Percentiles rank a stretch among this genome's conserved stretches.
These are phyloP conservation scores for Agrochola litura DNA, from an alignment of 2,888 invertebrate species.

Conservation along the genomic window DNA sequence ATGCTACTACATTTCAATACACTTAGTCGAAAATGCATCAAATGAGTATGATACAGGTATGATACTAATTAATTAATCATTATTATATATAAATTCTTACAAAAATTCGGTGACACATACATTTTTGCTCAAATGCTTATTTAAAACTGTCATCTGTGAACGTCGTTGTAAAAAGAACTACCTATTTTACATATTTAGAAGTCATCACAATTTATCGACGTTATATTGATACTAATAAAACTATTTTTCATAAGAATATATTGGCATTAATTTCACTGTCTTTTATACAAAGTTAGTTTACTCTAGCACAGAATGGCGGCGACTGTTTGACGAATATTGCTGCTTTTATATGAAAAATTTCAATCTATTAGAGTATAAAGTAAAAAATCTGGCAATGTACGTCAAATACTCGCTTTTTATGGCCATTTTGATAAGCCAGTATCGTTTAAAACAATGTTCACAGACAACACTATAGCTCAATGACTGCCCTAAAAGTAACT, in stretches of 20 bases:
- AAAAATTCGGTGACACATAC: constrained; percentile 83
- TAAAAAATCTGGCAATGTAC: constrained; percentile 49
- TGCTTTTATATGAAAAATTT: constrained; percentile 30
- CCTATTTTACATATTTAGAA: constrained; percentile 27
- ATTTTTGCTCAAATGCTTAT: constrained; percentile 77
- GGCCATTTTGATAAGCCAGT: constrained; percentile 9
- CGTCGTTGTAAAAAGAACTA: constrained; percentile 31
- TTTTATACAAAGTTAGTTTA: constrained; percentile 49
- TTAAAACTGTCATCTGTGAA: constrained; percentile 51
- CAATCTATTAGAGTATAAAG: constrained; percentile 35
- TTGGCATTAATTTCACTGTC: constrained; percentile 59
- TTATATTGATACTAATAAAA: constrained; percentile 43
- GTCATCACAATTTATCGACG: constrained; percentile 20
- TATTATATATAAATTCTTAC: constrained; percentile 82
- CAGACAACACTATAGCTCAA: constrained; percentile 60
- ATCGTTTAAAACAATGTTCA: constrained; percentile 48
- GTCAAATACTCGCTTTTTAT: constrained; percentile 19
- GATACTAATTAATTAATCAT: constrained; percentile 69
- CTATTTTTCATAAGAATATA: constrained; percentile 61
- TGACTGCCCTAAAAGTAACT: constrained; percentile 63
- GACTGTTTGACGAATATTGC: constrained; percentile 35
- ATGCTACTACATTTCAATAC: constrained; percentile 60
- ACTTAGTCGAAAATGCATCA: constrained; percentile 84
- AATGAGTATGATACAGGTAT: constrained; percentile 89
- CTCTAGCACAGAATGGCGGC: constrained; percentile 12